Evolutionary conservation across 1,140 invertebrate species (phyloP).

Genomic region (Sitobion miscanthi): DNA sequence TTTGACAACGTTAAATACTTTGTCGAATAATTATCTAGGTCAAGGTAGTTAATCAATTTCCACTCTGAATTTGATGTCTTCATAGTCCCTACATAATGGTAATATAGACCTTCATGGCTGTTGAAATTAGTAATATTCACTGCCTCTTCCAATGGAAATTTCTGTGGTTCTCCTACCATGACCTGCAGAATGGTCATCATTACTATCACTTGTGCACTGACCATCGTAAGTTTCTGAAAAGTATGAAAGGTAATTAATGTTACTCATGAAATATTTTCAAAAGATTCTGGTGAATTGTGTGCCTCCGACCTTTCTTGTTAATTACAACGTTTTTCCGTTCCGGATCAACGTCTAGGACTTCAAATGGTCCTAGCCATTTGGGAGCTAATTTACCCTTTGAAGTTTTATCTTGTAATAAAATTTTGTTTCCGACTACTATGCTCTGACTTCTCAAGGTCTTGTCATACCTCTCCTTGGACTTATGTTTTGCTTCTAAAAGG

Average conservation of each 20-base stretch:
- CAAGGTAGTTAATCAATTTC: too few species aligned
- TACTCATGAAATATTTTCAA: not conserved
- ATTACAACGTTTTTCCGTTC: not conserved
- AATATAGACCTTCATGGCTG: too few species aligned
- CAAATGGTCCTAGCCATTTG: not conserved
- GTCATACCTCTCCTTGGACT: slow-evolving; percentile 61
- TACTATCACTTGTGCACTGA: too few species aligned
- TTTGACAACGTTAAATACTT: too few species aligned
- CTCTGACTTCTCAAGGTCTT: not conserved
- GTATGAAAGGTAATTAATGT: not conserved
- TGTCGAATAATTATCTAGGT: too few species aligned
- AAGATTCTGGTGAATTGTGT: not conserved
- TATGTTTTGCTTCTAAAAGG: slow-evolving; percentile 4
- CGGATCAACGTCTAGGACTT: not conserved
- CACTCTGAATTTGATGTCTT: too few species aligned
- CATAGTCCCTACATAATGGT: too few species aligned
- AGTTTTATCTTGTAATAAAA: not conserved
- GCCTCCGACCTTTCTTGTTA: not conserved
- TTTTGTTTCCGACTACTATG: not conserved
- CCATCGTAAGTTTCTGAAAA: not conserved
- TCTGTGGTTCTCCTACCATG: too few species aligned
- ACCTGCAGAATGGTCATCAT: not conserved
- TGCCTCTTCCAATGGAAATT: too few species aligned
- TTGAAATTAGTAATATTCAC: too few species aligned
- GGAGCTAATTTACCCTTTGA: not conserved